These are phyloP conservation scores for Balaeniceps rex DNA, from an alignment of 2,113 vertebrate genomes.

Conservation along the genomic window DNA sequence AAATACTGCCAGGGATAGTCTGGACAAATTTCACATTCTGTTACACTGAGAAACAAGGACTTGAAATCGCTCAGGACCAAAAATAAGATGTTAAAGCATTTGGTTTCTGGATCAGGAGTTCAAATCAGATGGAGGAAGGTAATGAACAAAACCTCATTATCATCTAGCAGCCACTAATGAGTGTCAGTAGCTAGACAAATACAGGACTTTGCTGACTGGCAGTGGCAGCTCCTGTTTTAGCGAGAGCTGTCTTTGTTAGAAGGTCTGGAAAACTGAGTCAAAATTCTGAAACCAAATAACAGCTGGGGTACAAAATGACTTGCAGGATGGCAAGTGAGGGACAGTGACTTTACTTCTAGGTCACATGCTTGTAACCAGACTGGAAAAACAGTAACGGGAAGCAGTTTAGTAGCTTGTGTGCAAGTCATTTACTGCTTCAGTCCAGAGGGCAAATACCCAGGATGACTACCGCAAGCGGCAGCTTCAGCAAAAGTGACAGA, in stretches of 20 bases:
- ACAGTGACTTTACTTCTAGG: neutral
- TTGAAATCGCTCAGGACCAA: neutral
- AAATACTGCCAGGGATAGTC: neutral
- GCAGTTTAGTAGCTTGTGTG: neutral
- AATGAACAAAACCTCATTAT: slow-evolving; percentile 31
- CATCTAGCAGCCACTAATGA: neutral
- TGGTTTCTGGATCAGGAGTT: slow-evolving; percentile 28
- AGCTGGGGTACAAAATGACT: neutral
- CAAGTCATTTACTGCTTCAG: neutral
- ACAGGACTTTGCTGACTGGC: neutral
- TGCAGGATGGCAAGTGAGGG: neutral
- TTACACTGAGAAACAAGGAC: neutral
- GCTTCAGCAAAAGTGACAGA: neutral
- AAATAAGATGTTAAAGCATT: slow-evolving; percentile 26
- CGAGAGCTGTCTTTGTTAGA: neutral
- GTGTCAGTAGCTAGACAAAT: neutral
- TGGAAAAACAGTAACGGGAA: neutral
- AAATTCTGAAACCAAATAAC: neutral
- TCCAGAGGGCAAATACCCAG: neutral
- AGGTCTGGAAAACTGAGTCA: neutral
- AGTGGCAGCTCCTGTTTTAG: neutral
- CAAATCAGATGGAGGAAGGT: neutral
- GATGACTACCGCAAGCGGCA: neutral
- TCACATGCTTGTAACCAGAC: neutral
- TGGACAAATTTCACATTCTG: neutral